These are phyloP conservation scores for Cricetomys ansorgei DNA, from an alignment of 2,113 vertebrate species.

Conservation along the genomic window DNA sequence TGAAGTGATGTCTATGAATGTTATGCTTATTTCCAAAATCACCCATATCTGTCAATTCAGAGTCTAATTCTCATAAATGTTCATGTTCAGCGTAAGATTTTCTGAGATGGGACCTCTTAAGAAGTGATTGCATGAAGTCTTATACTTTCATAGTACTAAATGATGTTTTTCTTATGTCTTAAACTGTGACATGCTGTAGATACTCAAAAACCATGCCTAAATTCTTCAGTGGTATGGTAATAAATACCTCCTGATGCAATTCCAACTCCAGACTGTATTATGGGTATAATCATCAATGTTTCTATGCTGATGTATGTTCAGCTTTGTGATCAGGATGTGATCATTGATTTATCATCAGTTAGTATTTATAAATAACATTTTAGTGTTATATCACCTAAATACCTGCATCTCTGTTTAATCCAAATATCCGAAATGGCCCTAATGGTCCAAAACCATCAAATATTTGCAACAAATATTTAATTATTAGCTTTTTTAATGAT, in stretches of 20 bases:
- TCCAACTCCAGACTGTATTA: background rate
- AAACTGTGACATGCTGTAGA: background rate
- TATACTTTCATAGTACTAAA: background rate
- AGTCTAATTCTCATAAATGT: constrained; percentile 38
- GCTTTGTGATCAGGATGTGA: background rate
- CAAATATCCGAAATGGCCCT: background rate
- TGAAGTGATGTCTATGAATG: background rate
- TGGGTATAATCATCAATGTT: background rate
- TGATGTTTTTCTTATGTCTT: background rate
- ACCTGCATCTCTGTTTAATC: background rate
- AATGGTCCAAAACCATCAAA: background rate
- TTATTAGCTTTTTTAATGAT: background rate
- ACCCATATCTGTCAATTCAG: background rate
- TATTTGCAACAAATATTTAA: background rate
- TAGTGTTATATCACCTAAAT: background rate
- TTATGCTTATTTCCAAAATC: constrained; percentile 24
- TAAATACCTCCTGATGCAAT: background rate
- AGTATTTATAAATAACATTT: background rate
- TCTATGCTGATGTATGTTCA: background rate
- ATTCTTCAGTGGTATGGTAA: background rate
- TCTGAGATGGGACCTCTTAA: background rate
- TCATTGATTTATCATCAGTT: background rate
- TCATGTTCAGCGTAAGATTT: background rate
- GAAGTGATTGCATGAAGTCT: background rate
- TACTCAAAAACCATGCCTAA: background rate